Evolutionary conservation across 2,797 vertebrate species (phyloP).

Genomic region (Enteromius afrohamiltoni): DNA sequence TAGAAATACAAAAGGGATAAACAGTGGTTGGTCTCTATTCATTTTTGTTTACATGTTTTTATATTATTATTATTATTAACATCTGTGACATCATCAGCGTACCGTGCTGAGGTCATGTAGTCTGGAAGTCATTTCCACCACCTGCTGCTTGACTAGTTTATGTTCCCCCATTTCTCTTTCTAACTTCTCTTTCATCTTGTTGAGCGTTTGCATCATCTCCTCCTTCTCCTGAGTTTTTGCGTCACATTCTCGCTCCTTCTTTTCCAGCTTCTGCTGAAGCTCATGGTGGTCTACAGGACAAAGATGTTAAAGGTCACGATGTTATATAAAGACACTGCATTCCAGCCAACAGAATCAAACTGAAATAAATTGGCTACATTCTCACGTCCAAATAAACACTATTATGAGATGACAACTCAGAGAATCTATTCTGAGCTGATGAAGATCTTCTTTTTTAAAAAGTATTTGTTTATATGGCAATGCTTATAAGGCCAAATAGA

Average conservation of each 20-base stretch:
- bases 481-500: not conserved
- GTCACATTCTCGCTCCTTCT: constrained; percentile 96
- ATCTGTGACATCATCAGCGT: constrained; percentile 59
- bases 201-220: constrained; percentile 98
- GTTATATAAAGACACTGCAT: not conserved
- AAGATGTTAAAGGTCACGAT: not conserved
- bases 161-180: constrained; percentile 93
- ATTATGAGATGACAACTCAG: not conserved
- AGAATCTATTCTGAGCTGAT: not conserved
- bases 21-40: not conserved
- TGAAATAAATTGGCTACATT: not conserved
- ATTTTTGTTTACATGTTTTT: not conserved
- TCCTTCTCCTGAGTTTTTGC: constrained; percentile 99
- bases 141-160: constrained; percentile 94
- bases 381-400: not conserved
- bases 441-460: not conserved
- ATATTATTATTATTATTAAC: not conserved
- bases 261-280: constrained; percentile 94
- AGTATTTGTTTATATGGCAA: not conserved
- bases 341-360: not conserved
- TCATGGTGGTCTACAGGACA: constrained; percentile 90
- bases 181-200: constrained; percentile 99
- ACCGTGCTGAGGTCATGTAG: constrained; percentile 93
- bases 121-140: constrained; percentile 84
- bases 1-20: constrained; percentile 20